Evolutionary conservation across 1,140 invertebrate species (phyloP), one percentile per base, ranked within the genome.

Genomic region (Leucophenga varia): DNA sequence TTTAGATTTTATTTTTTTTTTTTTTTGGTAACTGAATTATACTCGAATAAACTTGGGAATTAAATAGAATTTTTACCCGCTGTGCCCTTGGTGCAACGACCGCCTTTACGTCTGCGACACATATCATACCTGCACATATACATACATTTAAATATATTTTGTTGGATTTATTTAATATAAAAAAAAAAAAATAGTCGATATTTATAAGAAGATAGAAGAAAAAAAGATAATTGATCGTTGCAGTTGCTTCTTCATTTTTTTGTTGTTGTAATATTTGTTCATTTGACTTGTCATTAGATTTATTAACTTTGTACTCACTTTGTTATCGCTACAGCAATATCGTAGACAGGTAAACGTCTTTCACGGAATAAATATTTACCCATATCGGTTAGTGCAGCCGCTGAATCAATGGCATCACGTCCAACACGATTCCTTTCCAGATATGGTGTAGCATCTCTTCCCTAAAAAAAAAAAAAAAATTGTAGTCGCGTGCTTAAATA

Each of bases 281-380:
- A 8, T 30, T 30, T 30, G 7, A n/a, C n/a, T n/a, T 7, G 12
- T 30, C 35, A 37, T 37, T 13, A 37, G 13, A 37, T 37, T 8
- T 7, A 13, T 9, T 8, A 9, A 37, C n/a, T n/a, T n/a, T n/a
- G n/a, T 35, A 83, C 89, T 88, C 81, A 94, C 90, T 96, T 96
- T 63, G 93, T 96, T 53, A 96, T 93, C 35, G 93, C 93, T 47
- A 96, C 92, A 19, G 93, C 93, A 49, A 96, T 93, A 71, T 96
- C 93, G 77, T 95, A 96, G 36, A 95, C 93, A 40, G 93, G 93
- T 69, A 96, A 81, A 72, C 93, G 79, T 71, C 93, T 82, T 79
- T 96, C 93, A 72, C 91, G 85, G 82, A 95, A 96, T 61, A 96
- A 81, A 82, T 96, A 96, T 83, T 95, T 95, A 71, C 93, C 93